Evolutionary conservation across 2,113 vertebrate species (phyloP).

Genomic region (Gulo gulo): DNA sequence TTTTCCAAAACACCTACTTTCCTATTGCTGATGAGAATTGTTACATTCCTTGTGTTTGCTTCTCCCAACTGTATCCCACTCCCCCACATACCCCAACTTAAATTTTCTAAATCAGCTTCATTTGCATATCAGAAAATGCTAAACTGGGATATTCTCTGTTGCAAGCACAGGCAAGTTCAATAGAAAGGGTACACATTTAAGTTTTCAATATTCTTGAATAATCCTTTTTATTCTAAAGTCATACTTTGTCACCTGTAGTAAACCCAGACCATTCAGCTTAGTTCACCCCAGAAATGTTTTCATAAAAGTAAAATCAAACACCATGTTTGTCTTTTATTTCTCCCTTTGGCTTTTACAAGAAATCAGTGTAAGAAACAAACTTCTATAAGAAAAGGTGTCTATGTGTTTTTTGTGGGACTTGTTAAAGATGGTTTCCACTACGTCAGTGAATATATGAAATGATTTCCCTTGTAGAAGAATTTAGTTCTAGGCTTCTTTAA

Average conservation of each 20-base stretch:
- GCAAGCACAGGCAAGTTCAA: not conserved
- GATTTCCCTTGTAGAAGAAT: not conserved
- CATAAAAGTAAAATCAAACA: not conserved
- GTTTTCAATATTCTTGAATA: not conserved
- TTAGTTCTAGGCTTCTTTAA: not conserved
- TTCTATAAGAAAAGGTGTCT: not conserved
- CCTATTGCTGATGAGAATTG: not conserved
- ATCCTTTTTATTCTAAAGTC: not conserved
- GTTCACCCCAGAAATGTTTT: not conserved
- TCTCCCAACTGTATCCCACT: not conserved
- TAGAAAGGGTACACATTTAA: not conserved
- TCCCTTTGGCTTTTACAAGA: not conserved
- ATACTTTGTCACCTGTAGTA: not conserved
- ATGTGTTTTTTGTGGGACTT: not conserved
- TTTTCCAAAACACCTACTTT: not conserved
- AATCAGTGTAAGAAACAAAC: not conserved
- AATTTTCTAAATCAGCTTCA: not conserved
- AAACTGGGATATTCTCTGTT: not conserved
- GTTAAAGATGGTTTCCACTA: not conserved
- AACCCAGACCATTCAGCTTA: not conserved
- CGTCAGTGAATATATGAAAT: not conserved
- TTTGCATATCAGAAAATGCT: not conserved
- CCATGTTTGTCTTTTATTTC: conserved; percentile 6
- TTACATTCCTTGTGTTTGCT: not conserved
- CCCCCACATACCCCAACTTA: not conserved